Evolutionary conservation across 2,888 invertebrate genomes (phyloP).

Genomic region (Deilephila elpenor): DNA sequence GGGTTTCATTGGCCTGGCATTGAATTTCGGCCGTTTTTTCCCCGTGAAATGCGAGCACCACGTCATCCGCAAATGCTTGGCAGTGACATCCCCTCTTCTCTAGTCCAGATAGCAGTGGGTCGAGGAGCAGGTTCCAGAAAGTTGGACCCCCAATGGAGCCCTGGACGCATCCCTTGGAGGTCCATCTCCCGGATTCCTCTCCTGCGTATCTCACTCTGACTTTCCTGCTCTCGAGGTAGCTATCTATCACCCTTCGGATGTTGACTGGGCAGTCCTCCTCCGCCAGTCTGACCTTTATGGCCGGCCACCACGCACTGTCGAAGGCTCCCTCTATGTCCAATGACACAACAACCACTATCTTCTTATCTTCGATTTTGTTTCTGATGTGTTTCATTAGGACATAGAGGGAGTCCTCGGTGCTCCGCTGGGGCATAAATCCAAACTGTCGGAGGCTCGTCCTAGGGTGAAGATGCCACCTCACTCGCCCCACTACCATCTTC

Average conservation of each 20-base stretch:
- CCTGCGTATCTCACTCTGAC: background rate
- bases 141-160: conserved; percentile 35
- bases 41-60: too few relatives aligned
- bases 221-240: conserved; percentile 28
- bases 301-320: conserved; percentile 34
- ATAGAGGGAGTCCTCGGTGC: conserved; percentile 9
- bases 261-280: conserved; percentile 28
- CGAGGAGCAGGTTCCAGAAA: conserved; percentile 38
- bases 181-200: background rate
- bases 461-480: too few relatives aligned
- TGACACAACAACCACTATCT: background rate
- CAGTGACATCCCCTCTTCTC: background rate
- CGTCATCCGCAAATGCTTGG: too few relatives aligned
- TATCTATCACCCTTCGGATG: conserved; percentile 20
- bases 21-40: too few relatives aligned
- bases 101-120: conserved; percentile 34
- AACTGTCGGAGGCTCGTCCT: too few relatives aligned
- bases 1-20: too few relatives aligned
- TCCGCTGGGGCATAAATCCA: background rate
- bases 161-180: conserved; percentile 22
- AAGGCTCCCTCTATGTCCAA: conserved; percentile 36
- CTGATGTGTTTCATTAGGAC: too few relatives aligned
- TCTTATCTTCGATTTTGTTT: too few relatives aligned
- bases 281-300: conserved; percentile 24
- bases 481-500: background rate